Base-by-base conservation (phyloP, 2,797 vertebrate species). In the Sebastiscus albofasciatus region DNA sequence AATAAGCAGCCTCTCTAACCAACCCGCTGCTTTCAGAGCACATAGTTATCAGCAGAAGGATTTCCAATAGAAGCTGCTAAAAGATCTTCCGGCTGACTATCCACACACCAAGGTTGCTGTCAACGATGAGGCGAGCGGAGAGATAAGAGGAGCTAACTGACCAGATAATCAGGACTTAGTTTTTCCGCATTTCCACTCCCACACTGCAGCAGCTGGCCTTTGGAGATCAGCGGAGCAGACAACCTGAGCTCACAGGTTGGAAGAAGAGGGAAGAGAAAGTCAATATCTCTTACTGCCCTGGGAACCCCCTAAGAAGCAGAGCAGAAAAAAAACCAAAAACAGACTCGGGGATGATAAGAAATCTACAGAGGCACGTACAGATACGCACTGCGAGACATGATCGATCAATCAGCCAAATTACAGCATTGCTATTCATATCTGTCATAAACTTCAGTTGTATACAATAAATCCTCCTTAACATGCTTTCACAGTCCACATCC, bases 71-170 rank as follows among this genome's bases (percentile, higher is more conserved):
- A 29, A 31, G 72, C 42, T 33, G 22, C 69, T 71, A n/a, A 67
- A 76, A 80, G 55, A 79, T 81, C 77, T 72, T 83, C 66, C 8
- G 52, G 46, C 67, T 34, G 67, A 84, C 72, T 78, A 29, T 80
- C 65, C 71, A 70, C 70, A 67, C 65, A 67, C 78, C 34, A 9
- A 75, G 31, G 59, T 61, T 52, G 65, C 58, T 74, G 67, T 83
- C 73, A 87, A 75, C 22, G 58, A 82, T 60, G 75, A 79, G 77
- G 74, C 8, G 22, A 82, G 77, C 60, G 33, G 16, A 34, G 69
- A 87, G 84, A 91, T 88, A 85, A 90, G 65, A 88, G 72, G 67
- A 86, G 61, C 78, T 81, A 89, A 92, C 85, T 88, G 83, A 79
- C 87, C 88, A 78, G 82, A 90, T 88, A 87, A 93, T 88, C 80